Evolutionary conservation across 2,888 invertebrate genomes (phyloP).

Genomic region (Dorcus parallelipipedus): DNA sequence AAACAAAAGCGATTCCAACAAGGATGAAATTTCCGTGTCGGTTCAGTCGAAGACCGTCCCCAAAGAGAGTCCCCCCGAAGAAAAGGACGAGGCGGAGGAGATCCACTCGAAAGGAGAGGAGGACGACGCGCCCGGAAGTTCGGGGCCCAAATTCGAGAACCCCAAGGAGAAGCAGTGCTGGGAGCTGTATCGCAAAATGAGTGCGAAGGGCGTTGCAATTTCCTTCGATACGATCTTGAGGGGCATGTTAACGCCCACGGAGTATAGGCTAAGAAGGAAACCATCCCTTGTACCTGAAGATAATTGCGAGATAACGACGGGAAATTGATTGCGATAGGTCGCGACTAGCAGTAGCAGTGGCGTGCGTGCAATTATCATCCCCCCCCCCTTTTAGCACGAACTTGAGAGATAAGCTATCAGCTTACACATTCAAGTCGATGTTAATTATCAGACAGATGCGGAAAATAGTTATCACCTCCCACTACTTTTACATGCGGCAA

Average conservation of each 20-base stretch:
- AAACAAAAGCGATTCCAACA: background rate
- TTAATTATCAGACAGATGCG: too few relatives aligned
- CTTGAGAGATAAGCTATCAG: too few relatives aligned
- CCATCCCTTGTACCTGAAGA: constrained; percentile 15
- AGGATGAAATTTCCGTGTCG: background rate
- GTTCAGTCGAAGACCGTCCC: background rate
- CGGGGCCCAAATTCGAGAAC: constrained; percentile 30
- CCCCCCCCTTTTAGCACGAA: too few relatives aligned
- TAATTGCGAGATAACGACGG: constrained; percentile 17
- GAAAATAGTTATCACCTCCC: too few relatives aligned
- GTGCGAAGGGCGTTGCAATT: constrained; percentile 63
- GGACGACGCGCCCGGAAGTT: background rate
- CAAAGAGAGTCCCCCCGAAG: background rate
- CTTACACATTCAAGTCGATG: too few relatives aligned
- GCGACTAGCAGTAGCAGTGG: background rate
- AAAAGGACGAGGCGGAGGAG: background rate
- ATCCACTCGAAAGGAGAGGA: background rate
- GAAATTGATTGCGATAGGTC: constrained; percentile 10
- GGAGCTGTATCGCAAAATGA: constrained; percentile 66
- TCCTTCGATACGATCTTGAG: constrained; percentile 67
- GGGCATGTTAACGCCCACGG: constrained; percentile 70
- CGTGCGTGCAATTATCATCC: background rate
- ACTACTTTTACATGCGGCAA: too few relatives aligned
- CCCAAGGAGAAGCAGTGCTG: constrained; percentile 57
- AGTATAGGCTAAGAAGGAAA: constrained; percentile 60